These are phyloP conservation scores for Hyphantria cunea DNA, from an alignment of 1,140 invertebrate species.

Conservation along the genomic window DNA sequence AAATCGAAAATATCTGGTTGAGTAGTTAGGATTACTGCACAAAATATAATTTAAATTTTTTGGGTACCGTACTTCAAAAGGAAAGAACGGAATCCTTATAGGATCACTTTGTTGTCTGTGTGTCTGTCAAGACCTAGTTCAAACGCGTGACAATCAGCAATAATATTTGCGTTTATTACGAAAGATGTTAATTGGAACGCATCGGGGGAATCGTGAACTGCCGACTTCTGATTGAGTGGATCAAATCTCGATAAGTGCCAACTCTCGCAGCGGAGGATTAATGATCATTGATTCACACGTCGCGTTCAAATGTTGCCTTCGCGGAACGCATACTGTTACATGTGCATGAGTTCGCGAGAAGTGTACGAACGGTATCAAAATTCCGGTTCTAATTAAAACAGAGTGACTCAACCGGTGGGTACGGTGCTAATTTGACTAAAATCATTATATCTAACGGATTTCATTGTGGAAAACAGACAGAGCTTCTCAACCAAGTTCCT, in stretches of 20 bases:
- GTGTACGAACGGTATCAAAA: constrained; percentile 58
- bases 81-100: too few species aligned
- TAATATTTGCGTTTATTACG: constrained; percentile 38
- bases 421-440: constrained; percentile 59
- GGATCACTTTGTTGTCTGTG: too few species aligned
- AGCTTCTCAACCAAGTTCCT: constrained; percentile 26
- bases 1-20: too few species aligned
- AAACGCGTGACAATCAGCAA: constrained; percentile 26
- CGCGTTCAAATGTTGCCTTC: constrained; percentile 53
- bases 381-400: constrained; percentile 70
- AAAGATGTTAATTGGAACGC: constrained; percentile 27
- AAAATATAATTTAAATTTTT: too few species aligned
- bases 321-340: constrained; percentile 61
- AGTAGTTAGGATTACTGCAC: too few species aligned
- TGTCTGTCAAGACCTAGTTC: too few species aligned
- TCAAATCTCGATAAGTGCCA: constrained; percentile 12
- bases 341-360: constrained; percentile 45
- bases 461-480: constrained; percentile 33
- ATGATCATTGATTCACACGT: constrained; percentile 37
- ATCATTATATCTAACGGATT: constrained; percentile 50
- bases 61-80: too few species aligned
- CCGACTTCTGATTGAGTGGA: constrained; percentile 14
- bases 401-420: constrained; percentile 59
- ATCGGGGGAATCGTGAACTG: constrained; percentile 12
- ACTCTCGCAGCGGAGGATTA: constrained; percentile 22